Conservation (phyloP, 2,113 vertebrate genomes). For the Cryptotis parvus region DNA sequence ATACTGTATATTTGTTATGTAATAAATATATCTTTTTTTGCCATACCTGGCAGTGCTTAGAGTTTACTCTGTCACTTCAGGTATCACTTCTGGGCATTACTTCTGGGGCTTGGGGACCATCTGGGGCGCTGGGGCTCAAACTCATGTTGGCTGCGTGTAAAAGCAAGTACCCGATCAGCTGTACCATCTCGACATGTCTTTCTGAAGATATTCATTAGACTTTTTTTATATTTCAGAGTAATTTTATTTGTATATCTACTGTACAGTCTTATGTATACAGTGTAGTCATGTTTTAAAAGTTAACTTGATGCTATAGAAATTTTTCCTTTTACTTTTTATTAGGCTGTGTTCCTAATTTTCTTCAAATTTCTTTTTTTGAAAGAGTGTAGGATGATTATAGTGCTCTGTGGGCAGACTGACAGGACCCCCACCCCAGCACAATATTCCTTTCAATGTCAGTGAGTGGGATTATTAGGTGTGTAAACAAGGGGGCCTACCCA, state of each 20-base stretch:
- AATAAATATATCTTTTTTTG: too few species aligned
- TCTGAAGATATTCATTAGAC: constrained; percentile 5
- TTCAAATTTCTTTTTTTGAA: constrained; percentile 27
- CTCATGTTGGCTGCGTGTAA: too few species aligned
- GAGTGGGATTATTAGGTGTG: background rate
- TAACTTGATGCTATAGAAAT: background rate
- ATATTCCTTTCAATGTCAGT: background rate
- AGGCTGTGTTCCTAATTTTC: background rate
- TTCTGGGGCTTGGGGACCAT: too few species aligned
- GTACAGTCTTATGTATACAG: too few species aligned
- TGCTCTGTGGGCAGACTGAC: background rate
- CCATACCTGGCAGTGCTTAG: too few species aligned
- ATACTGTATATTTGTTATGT: too few species aligned
- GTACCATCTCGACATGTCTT: background rate
- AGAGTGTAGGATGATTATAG: background rate
- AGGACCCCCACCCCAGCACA: background rate
- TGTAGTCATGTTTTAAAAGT: too few species aligned
- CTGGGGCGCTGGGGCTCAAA: too few species aligned
- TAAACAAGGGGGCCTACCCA: background rate
- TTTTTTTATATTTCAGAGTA: background rate
- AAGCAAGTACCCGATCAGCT: too few species aligned
- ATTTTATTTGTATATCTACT: background rate
- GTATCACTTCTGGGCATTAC: too few species aligned
- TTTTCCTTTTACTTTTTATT: background rate
- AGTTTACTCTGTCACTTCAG: too few species aligned